Conservation (phyloP, 2,113 vertebrate species). For the Spilogale gracilis region DNA sequence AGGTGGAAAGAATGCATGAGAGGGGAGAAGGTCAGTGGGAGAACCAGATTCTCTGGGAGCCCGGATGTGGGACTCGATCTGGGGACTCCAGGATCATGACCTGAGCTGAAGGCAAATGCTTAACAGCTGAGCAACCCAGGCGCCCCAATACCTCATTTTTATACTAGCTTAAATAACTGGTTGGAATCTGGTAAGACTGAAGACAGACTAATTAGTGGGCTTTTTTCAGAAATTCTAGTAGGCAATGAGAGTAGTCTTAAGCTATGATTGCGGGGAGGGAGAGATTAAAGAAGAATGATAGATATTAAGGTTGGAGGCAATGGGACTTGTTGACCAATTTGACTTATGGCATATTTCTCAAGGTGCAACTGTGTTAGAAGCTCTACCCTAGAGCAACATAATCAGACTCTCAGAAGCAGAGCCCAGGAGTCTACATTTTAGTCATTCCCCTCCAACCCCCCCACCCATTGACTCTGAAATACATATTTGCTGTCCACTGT, state of each 20-base stretch:
- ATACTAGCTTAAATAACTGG: background rate
- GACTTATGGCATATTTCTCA: background rate
- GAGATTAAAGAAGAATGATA: background rate
- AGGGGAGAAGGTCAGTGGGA: too few relatives aligned
- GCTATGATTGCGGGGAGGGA: background rate
- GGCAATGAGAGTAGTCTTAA: background rate
- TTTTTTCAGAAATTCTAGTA: background rate
- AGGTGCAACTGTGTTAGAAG: background rate
- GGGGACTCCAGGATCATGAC: too few relatives aligned
- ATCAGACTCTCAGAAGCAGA: background rate
- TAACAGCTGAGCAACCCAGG: too few relatives aligned
- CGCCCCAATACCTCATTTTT: background rate
- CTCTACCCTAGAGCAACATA: background rate
- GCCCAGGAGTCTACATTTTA: background rate
- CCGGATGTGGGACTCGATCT: too few relatives aligned
- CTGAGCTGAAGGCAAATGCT: too few relatives aligned
- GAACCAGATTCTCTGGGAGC: too few relatives aligned
- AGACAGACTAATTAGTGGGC: background rate
- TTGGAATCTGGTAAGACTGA: background rate
- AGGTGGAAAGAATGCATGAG: too few relatives aligned
- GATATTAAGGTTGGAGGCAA: background rate
- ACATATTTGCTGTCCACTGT: background rate
- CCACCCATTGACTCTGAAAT: background rate
- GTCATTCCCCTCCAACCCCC: rapidly evolving
- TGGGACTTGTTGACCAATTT: background rate